Percentiles rank a stretch among this genome's conserved stretches.
Evolutionary conservation across 2,888 invertebrate species (phyloP).

Genomic region (Napeogenes inachia): DNA sequence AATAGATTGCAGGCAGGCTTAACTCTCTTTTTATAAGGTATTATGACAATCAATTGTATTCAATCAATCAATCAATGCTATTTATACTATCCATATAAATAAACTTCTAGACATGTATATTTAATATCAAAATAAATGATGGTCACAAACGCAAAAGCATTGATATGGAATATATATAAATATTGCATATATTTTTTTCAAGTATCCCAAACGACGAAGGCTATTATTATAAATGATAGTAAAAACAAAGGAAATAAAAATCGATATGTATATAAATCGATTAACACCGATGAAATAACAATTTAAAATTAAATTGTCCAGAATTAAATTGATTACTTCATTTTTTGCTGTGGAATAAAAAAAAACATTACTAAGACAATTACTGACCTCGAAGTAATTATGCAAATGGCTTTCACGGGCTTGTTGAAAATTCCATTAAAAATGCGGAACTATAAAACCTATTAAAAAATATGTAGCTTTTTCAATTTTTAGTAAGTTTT

Average conservation of each 20-base stretch:
- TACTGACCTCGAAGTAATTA: slow-evolving; percentile 15
- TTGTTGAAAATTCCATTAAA: not conserved
- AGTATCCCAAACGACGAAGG: too few relatives aligned
- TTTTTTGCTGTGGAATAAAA: slow-evolving; percentile 14
- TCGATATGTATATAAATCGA: slow-evolving; percentile 1
- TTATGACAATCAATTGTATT: too few relatives aligned
- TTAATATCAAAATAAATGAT: too few relatives aligned
- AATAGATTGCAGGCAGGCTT: too few relatives aligned
- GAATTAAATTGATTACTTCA: slow-evolving; percentile 16
- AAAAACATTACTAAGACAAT: slow-evolving; percentile 23
- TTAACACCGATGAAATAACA: slow-evolving; percentile 5
- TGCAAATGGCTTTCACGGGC: slow-evolving; percentile 9
- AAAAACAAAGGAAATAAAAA: not conserved
- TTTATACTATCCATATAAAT: too few relatives aligned
- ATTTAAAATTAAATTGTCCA: slow-evolving; percentile 7
- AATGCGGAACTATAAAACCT: not conserved
- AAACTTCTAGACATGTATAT: too few relatives aligned
- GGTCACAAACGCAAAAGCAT: too few relatives aligned
- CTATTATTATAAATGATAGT: not conserved
- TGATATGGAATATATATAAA: too few relatives aligned
- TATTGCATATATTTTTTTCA: too few relatives aligned
- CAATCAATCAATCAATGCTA: too few relatives aligned
- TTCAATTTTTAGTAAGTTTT: too few relatives aligned
- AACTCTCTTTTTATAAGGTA: too few relatives aligned
- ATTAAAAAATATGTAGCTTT: not conserved